Conservation (phyloP, 2,113 vertebrate species). For the Sakesphorus luctuosus region DNA sequence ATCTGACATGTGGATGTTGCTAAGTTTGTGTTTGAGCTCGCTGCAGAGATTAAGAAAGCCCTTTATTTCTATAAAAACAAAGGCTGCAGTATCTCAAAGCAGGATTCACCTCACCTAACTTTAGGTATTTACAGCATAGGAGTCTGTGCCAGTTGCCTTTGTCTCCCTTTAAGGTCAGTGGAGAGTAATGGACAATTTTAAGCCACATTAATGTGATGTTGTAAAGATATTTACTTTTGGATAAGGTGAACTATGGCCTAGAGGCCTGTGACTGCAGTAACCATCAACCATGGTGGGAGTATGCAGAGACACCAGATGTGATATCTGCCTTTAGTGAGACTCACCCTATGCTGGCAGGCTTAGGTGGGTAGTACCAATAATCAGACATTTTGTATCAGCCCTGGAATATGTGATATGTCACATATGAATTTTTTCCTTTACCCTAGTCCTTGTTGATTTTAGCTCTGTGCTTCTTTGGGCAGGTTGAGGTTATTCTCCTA, state of each 20-base stretch:
- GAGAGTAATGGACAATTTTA: not conserved
- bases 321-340: not conserved
- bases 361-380: not conserved
- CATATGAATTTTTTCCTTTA: not conserved
- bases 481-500: not conserved
- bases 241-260: not conserved
- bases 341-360: accelerated
- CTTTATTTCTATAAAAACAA: not conserved
- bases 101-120: not conserved
- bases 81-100: not conserved
- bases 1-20: not conserved
- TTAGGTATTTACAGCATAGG: accelerated
- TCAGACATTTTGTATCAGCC: not conserved
- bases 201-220: not conserved
- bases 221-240: not conserved
- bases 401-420: not conserved
- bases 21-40: not conserved
- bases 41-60: not conserved
- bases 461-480: not conserved
- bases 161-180: not conserved
- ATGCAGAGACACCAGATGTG: not conserved
- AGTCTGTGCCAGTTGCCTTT: not conserved
- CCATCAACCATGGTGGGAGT: not conserved
- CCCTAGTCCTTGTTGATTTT: not conserved
- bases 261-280: not conserved